Conservation (phyloP, 2,888 invertebrate genomes). For the Diplazon laetatorius region DNA sequence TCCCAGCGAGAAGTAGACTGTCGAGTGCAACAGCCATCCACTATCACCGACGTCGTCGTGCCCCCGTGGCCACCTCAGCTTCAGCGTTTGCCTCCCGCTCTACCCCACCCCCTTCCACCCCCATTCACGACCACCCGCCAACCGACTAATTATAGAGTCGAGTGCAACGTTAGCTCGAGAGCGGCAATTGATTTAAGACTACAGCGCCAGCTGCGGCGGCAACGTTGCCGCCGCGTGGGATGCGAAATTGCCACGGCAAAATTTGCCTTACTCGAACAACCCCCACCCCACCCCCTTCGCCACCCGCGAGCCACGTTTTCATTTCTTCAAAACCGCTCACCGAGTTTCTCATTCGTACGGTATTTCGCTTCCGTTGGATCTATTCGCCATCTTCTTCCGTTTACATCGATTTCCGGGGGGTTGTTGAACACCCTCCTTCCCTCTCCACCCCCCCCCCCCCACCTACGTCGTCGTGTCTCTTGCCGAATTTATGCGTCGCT, state of each 20-base stretch:
- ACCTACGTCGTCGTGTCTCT: too few species aligned
- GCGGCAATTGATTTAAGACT: constrained; percentile 79
- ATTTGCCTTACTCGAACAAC: constrained; percentile 70
- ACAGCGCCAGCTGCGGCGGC: constrained; percentile 75
- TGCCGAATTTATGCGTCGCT: too few species aligned
- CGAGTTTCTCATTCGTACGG: constrained; percentile 10
- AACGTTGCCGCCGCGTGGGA: too few species aligned
- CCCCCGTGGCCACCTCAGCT: constrained; percentile 67
- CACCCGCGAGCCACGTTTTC: too few species aligned
- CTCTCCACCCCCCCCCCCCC: too few species aligned
- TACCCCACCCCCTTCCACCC: too few species aligned
- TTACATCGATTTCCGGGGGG: constrained; percentile 27
- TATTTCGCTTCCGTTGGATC: constrained; percentile 25
- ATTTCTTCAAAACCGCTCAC: constrained; percentile 30
- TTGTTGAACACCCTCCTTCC: not conserved
- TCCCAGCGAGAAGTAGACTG: constrained; percentile 35
- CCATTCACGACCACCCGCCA: too few species aligned
- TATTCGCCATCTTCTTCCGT: constrained; percentile 22
- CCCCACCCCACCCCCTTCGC: too few species aligned
- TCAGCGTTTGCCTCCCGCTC: constrained; percentile 72
- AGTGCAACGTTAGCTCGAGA: constrained; percentile 75
- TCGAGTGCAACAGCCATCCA: constrained; percentile 37
- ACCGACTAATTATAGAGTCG: constrained; percentile 78
- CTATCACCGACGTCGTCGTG: constrained; percentile 27
- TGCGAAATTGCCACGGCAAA: constrained; percentile 75